These are phyloP conservation scores for Leptinotarsa texana DNA, from an alignment of 1,140 invertebrate genomes.

Conservation along the genomic window DNA sequence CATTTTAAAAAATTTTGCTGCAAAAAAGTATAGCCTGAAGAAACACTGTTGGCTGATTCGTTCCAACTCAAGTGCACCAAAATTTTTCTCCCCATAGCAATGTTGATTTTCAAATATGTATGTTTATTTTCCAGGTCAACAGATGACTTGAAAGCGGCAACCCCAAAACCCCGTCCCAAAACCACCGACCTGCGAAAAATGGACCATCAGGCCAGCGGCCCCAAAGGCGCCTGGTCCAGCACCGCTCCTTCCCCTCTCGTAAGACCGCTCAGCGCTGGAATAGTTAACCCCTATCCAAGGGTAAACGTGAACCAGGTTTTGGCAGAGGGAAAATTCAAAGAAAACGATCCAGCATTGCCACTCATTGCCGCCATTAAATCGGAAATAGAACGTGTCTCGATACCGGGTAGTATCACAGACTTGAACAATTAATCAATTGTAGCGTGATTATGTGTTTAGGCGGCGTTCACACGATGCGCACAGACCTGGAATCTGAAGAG, in stretches of 20 bases:
- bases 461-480: no score
- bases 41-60: no score
- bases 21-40: no score
- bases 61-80: no score
- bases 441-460: neutral
- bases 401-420: conserved; percentile 50
- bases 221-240: conserved; percentile 59
- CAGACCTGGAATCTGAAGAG: no score
- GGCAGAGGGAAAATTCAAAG: conserved; percentile 57
- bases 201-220: conserved; percentile 38
- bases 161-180: conserved; percentile 51
- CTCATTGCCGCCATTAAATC: conserved; percentile 67
- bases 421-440: conserved; percentile 32
- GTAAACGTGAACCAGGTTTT: conserved; percentile 59
- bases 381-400: conserved; percentile 62
- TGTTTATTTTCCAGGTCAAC: conserved; percentile 27
- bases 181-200: conserved; percentile 52
- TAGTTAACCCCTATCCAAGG: conserved; percentile 51
- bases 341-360: conserved; percentile 66
- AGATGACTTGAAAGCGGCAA: conserved; percentile 32
- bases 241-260: conserved; percentile 51
- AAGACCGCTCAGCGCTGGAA: conserved; percentile 61
- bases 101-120: neutral
- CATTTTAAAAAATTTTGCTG: no score
- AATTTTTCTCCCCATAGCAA: no score